Evolutionary conservation across 2,888 invertebrate genomes (phyloP), one percentile per base, ranked within the genome.

Genomic region (Andrena hattorfiana): DNA sequence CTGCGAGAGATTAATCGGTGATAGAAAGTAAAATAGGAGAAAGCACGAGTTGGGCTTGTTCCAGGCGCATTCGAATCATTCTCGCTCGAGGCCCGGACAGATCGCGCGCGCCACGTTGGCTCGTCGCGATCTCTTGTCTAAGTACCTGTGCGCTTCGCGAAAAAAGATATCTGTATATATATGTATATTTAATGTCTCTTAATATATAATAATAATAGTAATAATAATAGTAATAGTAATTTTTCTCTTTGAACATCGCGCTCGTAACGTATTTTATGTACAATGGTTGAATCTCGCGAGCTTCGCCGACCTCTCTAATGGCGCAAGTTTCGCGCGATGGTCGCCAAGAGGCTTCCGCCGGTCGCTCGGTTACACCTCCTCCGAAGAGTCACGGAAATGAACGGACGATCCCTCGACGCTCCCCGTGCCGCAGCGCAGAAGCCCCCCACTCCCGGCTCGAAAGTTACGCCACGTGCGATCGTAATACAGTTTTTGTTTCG

Each of bases 61-160:
- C 64, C 70, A 66, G 62, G 51, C 81, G 74, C 42, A 64, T 73
- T 75, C 80, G 70, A 89, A 89, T 89, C 89, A 79, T 89, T 89
- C 89, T 89, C 89, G 86, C 89, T 89, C 85, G 89, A 88, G 78
- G 76, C 75, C 76, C 68, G 32, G 42, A 30, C 59, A 32, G 26
- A 7, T 74, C 60, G 59, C 78, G 64, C 20, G 28, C 63, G 60
- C 60, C 49, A 48, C 20, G 23, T 3, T 56, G 54, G 26, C 10
- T 26, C 54, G 54, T 26, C 26, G 26, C 56, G 56, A 7, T 72
- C 60, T 30, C 81, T 59, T 10, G 28, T 54, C 60, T 56, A 48
- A 48, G 42, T 64, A 49, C 75, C 86, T 83, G 80, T 83, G 83
- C 86, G 75, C 59, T 83, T 77, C 62, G 20, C 73, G 76, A 83